Evolutionary conservation across 2,888 invertebrate genomes (phyloP), one percentile per base, ranked within the genome.

Genomic region (Drosophila birchii): DNA sequence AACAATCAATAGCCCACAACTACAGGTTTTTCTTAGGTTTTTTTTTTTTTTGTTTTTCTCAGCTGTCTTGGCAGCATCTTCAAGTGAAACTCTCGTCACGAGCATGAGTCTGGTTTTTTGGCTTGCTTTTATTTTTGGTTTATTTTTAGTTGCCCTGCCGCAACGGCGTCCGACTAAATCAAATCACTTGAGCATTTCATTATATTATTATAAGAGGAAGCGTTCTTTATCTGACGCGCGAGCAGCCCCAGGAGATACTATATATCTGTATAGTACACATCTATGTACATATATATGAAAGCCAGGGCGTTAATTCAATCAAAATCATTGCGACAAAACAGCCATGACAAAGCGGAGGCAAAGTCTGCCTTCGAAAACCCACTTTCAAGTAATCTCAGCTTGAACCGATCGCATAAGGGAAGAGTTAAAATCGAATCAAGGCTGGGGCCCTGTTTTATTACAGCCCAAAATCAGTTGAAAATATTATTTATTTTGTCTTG

Each of bases 231-330:
- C 61, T 39, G 54, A 45, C 38, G 61, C 44, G 54, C 53, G 39
- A 54, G 51, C 51, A 59, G 69, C 39, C 57, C 29, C 45, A 41
- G 45, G 53, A 54, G 47, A 45, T 38, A 54, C 47, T 49, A 41
- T 26, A 63, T 23, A 43, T n/a, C 16, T 51, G 8, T 34, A 20
- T 20, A 26, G 6, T 51, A 14, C 32, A 20, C 34, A 20, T 34
- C 26, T 26, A 34, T n/a, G 29, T 23, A 32, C 20, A 32, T 62
- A 12, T 18, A 41, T 49, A 29, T 64, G 57, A 57, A 75, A 76
- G 75, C 66, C 71, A 59, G 81, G 76, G 84, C 84, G 84, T 86
- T 85, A 85, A 85, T 85, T 86, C 86, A 85, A 85, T 85, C 84
- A 85, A 84, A 86, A 81, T 79, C 78, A 76, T 80, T 83, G 84